Evolutionary conservation across 2,113 vertebrate genomes (phyloP).

Genomic region (Pollimyrus isidori): DNA sequence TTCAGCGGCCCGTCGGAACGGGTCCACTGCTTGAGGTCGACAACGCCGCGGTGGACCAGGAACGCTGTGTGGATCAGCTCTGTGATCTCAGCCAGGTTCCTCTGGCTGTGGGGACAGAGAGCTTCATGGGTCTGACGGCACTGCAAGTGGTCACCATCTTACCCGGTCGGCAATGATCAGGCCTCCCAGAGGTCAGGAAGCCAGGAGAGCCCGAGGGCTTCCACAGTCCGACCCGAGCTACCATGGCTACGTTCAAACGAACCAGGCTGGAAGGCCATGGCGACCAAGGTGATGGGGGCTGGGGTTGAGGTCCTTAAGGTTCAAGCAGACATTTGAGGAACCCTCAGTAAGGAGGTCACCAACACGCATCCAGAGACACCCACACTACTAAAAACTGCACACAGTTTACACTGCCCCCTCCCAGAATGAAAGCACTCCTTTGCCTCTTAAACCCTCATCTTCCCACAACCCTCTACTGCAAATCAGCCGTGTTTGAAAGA

Average conservation of each 20-base stretch:
- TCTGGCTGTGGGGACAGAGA: conserved; percentile 64
- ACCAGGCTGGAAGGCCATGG: neutral
- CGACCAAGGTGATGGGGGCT: neutral
- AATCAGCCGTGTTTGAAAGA: conserved; percentile 48
- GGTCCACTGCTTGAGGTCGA: conserved; percentile 81
- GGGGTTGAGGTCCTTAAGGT: neutral
- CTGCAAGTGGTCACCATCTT: neutral
- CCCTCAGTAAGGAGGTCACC: neutral
- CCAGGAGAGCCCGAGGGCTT: neutral
- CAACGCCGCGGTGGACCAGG: conserved; percentile 91
- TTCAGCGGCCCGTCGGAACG: conserved; percentile 81
- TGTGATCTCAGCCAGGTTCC: conserved; percentile 91
- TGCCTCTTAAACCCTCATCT: conserved; percentile 3
- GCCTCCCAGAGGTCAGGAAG: neutral
- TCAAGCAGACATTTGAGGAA: neutral
- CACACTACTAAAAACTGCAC: neutral
- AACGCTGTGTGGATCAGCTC: conserved; percentile 96
- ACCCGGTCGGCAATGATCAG: neutral
- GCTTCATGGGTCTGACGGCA: neutral
- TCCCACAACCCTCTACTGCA: conserved; percentile 41
- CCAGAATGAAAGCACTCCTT: neutral
- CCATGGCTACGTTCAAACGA: neutral
- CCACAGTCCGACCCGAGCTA: neutral
- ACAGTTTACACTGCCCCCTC: neutral
- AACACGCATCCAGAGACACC: neutral